Base-by-base conservation (phyloP, 2,888 invertebrate species). In the Psylliodes chrysocephalus region DNA sequence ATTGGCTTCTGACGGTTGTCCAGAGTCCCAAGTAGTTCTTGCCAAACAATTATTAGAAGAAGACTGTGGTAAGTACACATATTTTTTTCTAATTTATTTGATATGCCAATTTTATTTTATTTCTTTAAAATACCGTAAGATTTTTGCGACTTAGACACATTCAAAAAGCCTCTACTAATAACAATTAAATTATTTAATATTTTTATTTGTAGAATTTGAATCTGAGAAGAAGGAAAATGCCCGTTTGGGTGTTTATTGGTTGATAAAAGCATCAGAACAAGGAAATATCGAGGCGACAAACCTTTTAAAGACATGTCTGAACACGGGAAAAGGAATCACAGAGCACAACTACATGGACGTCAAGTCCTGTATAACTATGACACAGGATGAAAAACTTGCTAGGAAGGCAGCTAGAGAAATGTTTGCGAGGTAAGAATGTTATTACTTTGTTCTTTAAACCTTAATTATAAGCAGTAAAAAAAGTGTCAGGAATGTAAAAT, bases 231-330 rank as follows among this genome's bases (percentile, higher is more conserved):
- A 89, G 75, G 91, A 92, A 75, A 92, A 92, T 82, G 92, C 91
- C 66, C 88, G 90, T 70, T 87, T 92, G 70, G 96, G 95, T 0
- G 88, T 96, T 52, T 91, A 93, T 76, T 96, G 96, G 96, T 82
- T 96, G 49, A 90, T 95, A n/a, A 91, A 92, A 82, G 95, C 96
- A 1, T 95, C 96, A 0, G 93, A 94, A 76, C 95, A 96, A 81
- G 96, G 96, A 0, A 94, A 95, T 75, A 87, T 90, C 42, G 94
- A 95, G 79, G 96, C 96, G 0, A 92, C 94, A 30, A 88, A 88
- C 64, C 86, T 95, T 76, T 84, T 97, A 66, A 85, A 86, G 80
- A 88, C 90, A 81, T 92, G 92, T 75, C 86, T 93, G 8, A 85
- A 88, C 35, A 89, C 88, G 28, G 90, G 91, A 7, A 86, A 86